phyloP scores from a whole-genome alignment of 2,113 vertebrate species.

The Donacobius atricapilla region DNA sequence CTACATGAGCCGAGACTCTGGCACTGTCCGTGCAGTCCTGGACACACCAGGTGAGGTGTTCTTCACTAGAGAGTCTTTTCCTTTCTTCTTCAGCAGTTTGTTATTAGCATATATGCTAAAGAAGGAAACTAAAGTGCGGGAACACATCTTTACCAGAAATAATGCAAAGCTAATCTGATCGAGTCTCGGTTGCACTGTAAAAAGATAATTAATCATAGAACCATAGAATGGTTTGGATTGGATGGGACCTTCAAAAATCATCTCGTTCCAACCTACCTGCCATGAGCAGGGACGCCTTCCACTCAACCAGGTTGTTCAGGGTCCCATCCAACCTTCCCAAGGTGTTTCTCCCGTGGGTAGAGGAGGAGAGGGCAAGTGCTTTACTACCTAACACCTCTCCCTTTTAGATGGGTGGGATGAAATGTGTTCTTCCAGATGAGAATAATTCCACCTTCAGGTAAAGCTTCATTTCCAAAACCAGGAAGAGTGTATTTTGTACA shows the following conservation, averaged over 20 bases:
- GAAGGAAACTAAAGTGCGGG: background rate
- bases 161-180: background rate
- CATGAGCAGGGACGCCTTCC: background rate
- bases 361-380: background rate
- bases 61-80: background rate
- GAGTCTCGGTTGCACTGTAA: background rate
- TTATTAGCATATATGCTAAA: background rate
- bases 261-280: background rate
- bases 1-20: rapidly evolving
- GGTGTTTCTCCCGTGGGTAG: background rate
- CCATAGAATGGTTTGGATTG: background rate
- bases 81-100: background rate
- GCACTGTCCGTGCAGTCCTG: background rate
- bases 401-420: background rate
- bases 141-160: background rate
- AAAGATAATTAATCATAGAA: background rate
- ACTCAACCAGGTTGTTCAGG: background rate
- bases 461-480: background rate
- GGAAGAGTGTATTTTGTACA: rapidly evolving
- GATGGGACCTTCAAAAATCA: background rate
- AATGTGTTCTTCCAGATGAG: background rate
- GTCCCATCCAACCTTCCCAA: background rate
- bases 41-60: background rate
- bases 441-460: background rate
- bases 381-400: background rate